Base-by-base conservation (phyloP, 1,140 invertebrate genomes). In the Holcopasites calliopsidis region DNA sequence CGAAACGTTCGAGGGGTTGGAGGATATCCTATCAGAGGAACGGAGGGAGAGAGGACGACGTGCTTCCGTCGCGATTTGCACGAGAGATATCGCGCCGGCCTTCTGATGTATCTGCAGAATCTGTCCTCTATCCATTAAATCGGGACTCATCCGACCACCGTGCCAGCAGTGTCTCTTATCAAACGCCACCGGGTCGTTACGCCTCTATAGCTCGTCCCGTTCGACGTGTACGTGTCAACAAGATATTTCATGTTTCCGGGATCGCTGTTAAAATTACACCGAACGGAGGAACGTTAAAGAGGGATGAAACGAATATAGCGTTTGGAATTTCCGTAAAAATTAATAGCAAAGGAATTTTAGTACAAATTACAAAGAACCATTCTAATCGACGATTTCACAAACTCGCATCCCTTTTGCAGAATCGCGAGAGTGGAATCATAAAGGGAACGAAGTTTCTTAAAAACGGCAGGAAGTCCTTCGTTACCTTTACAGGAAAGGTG, bases 61-160 rank as follows among this genome's bases (percentile, higher is more conserved):
- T 91, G 89, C 86, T 85, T 90, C 74, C 66, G 74, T 73, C 64
- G 80, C 83, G 90, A 91, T 91, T 80, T 84, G 82, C 71, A 73
- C 61, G 38, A 23, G 68, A 85, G 90, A 91, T 91, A 90, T 72
- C 81, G 61, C 62, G 65, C 77, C 73, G 81, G 78, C 77, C 77
- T 87, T 87, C 86, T 87, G 86, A 87, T 90, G 83, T 90, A 91
- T 91, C 89, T 90, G 80, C 77, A 80, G 84, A 90, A 91, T 89
- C 84, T 88, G 85, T 88, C 77, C 83, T 88, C 85, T 77, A 88
- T 90, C 88, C 88, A 90, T 90, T 91, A 89, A 87, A 89, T 87
- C 74, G 80, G 72, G 84, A 73, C 81, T 85, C 79, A 84, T 85
- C 85, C 74, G 70, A 79, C 54, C 47, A 28, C 35, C 47, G 55